Percentiles rank a stretch among this genome's conserved stretches.
phyloP scores from a whole-genome alignment of 2,113 vertebrate genomes.

The Phrynocephalus versicolor region DNA sequence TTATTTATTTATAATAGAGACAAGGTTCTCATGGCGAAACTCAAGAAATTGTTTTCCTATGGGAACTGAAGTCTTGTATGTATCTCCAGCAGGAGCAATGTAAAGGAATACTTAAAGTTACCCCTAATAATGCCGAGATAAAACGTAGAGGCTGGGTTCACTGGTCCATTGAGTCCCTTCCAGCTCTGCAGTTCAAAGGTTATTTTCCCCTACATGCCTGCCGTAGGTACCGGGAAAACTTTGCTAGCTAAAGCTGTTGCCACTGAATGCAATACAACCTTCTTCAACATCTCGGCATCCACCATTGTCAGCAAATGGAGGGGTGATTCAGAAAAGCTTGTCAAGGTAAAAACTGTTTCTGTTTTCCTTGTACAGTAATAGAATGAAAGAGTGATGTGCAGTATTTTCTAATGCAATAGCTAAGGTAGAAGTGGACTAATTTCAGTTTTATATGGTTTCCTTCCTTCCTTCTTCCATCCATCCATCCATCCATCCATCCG shows the following conservation, averaged over 20 bases:
- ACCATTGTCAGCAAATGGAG: conserved; percentile 99
- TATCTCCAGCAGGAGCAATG: not conserved
- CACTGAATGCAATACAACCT: conserved; percentile 94
- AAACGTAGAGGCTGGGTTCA: too few relatives aligned
- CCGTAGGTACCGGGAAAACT: conserved; percentile 93
- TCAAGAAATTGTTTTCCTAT: not conserved
- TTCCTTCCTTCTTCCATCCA: not conserved
- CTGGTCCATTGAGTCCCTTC: too few relatives aligned
- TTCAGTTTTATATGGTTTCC: not conserved
- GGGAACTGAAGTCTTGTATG: not conserved
- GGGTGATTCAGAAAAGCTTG: conserved; percentile 95
- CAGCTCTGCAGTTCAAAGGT: too few relatives aligned
- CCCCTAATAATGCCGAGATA: not conserved
- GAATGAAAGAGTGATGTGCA: not conserved
- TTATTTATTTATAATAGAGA: too few relatives aligned
- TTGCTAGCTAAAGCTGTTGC: conserved; percentile 96
- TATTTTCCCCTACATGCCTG: not conserved
- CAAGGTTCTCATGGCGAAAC: not conserved
- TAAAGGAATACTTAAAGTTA: not conserved
- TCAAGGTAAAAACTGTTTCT: conserved; percentile 80
- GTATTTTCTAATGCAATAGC: not conserved
- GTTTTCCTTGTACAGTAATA: rapidly evolving
- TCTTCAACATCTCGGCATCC: conserved; percentile 98
- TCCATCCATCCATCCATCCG: too few relatives aligned
- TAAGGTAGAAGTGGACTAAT: not conserved